Conservation (phyloP, 2,113 vertebrate genomes). For the Herpetotheres cachinnans region DNA sequence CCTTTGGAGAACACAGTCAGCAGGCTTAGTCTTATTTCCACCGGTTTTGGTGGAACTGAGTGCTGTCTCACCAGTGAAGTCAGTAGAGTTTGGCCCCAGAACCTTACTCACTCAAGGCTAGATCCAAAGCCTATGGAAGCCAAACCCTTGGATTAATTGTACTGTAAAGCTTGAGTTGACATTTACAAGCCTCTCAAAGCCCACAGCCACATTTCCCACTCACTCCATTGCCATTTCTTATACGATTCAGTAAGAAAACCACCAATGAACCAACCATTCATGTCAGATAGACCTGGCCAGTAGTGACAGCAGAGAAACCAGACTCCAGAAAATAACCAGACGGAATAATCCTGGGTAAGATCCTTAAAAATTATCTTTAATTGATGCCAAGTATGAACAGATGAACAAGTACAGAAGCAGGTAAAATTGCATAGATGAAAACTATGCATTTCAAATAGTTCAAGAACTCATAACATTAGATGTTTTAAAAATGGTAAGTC, state of each 20-base stretch:
- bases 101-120: background rate
- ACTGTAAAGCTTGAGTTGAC: background rate
- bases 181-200: background rate
- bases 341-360: slow-evolving; percentile 71
- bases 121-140: background rate
- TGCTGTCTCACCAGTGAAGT: background rate
- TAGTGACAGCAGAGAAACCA: slow-evolving; percentile 6
- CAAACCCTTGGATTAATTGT: background rate
- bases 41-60: background rate
- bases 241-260: background rate
- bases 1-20: background rate
- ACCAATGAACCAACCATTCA: background rate
- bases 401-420: slow-evolving; percentile 86
- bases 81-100: background rate
- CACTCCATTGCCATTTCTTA: background rate
- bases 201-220: background rate
- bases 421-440: slow-evolving; percentile 89
- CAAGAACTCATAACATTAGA: slow-evolving; percentile 74
- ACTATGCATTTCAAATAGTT: slow-evolving; percentile 86
- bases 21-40: background rate
- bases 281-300: background rate
- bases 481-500: slow-evolving; percentile 62
- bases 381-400: slow-evolving; percentile 87
- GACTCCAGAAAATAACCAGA: slow-evolving; percentile 74
- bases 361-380: slow-evolving; percentile 93